These are phyloP conservation scores for Oophaga pumilio DNA, from an alignment of 2,113 vertebrate species.

Conservation along the genomic window DNA sequence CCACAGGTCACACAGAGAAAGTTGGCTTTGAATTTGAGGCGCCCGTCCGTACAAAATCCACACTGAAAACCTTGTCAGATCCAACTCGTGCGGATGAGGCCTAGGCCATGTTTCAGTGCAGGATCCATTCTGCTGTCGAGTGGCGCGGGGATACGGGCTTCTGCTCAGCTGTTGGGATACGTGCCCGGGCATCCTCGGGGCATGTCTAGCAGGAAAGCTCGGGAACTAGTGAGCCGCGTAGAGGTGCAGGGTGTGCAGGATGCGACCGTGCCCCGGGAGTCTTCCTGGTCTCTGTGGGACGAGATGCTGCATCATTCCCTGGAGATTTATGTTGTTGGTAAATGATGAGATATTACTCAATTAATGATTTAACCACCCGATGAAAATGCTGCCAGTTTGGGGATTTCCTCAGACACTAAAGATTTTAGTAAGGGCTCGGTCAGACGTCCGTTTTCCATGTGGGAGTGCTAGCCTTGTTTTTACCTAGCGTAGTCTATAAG, in stretches of 20 bases:
- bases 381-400: constrained; percentile 3
- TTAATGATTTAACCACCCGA: constrained; percentile 20
- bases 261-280: not conserved
- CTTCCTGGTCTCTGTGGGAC: not conserved
- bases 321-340: constrained; percentile 4
- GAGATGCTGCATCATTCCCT: not conserved
- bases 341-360: constrained; percentile 34
- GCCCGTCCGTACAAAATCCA: too few species aligned
- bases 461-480: too few species aligned
- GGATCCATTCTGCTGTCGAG: not conserved
- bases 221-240: not conserved
- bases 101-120: not conserved
- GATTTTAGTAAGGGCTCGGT: not conserved
- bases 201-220: not conserved
- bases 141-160: not conserved
- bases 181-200: not conserved
- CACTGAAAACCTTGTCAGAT: too few species aligned
- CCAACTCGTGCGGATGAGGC: too few species aligned
- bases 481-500: too few species aligned
- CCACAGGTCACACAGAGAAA: too few species aligned
- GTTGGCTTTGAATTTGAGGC: too few species aligned
- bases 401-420: not conserved
- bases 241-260: not conserved
- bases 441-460: too few species aligned
- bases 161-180: not conserved